Evolutionary conservation across 2,888 invertebrate species (phyloP).

Genomic region (Scelioninae gen. 2): DNA sequence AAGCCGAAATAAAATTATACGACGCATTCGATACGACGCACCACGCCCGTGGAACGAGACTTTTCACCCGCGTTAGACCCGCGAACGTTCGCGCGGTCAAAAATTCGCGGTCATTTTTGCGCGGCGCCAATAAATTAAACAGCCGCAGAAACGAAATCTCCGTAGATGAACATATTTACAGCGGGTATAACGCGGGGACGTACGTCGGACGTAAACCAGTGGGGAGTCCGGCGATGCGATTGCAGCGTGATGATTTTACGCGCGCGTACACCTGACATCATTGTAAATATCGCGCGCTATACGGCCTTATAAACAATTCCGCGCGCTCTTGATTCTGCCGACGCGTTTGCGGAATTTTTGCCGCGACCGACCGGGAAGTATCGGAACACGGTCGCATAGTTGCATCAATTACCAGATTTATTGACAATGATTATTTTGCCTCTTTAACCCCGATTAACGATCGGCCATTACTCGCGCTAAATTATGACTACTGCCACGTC

Average conservation of each 20-base stretch:
- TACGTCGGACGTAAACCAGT: conserved; percentile 72
- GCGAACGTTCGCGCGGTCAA: conserved; percentile 17
- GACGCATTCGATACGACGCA: too few species aligned
- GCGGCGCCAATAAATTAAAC: conserved; percentile 56
- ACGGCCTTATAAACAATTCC: conserved; percentile 72
- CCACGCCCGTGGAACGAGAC: neutral
- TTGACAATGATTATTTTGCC: conserved; percentile 54
- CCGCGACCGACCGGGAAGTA: conserved; percentile 47
- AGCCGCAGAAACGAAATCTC: conserved; percentile 67
- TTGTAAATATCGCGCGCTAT: conserved; percentile 73
- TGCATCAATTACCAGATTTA: conserved; percentile 56
- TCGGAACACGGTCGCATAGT: conserved; percentile 54
- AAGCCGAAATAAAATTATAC: too few species aligned
- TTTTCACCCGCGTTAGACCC: neutral
- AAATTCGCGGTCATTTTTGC: conserved; percentile 51
- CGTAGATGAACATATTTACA: conserved; percentile 67
- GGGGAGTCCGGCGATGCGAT: conserved; percentile 70
- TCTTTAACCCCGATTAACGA: conserved; percentile 59
- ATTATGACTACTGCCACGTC: conserved; percentile 57
- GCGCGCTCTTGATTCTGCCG: conserved; percentile 64
- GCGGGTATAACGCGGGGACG: conserved; percentile 67
- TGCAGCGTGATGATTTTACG: conserved; percentile 67
- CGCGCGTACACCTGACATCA: conserved; percentile 68
- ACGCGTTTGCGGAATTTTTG: conserved; percentile 38
- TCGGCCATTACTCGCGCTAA: conserved; percentile 54